These are phyloP conservation scores for Ameiurus melas DNA, from an alignment of 2,113 vertebrate species.

Conservation along the genomic window DNA sequence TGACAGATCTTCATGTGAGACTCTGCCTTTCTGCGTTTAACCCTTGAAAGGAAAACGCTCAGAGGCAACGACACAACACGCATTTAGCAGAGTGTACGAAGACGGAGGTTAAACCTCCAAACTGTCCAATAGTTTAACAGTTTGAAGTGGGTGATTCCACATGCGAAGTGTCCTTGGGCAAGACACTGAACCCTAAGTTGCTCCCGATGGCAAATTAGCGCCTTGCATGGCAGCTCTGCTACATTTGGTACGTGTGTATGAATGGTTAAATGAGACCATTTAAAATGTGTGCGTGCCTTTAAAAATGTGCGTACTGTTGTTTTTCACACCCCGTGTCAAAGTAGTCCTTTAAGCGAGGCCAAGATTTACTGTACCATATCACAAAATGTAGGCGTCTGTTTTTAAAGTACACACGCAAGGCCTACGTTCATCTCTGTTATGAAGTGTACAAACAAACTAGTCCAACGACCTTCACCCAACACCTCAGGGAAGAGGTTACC, in stretches of 20 bases:
- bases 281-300: background rate
- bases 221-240: no score
- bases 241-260: no score
- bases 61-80: background rate
- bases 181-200: no score
- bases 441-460: slow-evolving; percentile 20
- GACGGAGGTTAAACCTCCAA: background rate
- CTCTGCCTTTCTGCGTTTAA: background rate
- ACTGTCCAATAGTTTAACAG: background rate
- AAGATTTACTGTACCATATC: background rate
- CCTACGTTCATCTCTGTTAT: background rate
- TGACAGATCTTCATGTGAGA: background rate
- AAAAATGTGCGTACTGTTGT: background rate
- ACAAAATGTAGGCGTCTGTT: background rate
- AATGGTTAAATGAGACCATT: background rate
- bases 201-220: no score
- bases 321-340: background rate
- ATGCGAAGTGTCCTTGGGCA: no score
- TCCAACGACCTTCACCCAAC: slow-evolving; percentile 16
- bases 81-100: background rate
- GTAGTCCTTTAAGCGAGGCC: background rate
- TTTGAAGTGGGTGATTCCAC: background rate
- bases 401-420: background rate
- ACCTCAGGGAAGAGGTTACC: background rate
- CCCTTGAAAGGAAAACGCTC: background rate